Base-by-base conservation (phyloP, 2,113 vertebrate species). In the Barbus barbus region DNA sequence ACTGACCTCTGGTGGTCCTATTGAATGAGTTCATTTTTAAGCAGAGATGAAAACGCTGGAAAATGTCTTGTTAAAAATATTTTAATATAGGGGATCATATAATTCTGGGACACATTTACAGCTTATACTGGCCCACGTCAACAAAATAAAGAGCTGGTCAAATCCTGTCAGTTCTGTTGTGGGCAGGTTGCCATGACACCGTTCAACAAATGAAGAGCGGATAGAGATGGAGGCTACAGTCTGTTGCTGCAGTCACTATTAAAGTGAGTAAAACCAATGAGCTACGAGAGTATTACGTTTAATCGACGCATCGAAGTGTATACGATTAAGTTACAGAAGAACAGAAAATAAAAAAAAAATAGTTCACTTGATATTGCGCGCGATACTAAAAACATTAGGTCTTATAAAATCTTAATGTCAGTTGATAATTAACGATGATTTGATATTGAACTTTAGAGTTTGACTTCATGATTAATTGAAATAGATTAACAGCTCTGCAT, bases 191-290 rank as follows among this genome's bases (percentile, higher is more conserved):
- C 58, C n/a, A n/a, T 78, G 77, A 44, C 77, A 26, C 5, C 24
- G 36, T 60, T 26, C 9, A 78, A 78, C 77, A 61, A 58, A 56
- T 9, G 31, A 77, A 77, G 51, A 13, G 26, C 46, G 51, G 9
- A 28, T 1, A 36, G 33, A 61, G 7, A 78, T 61, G 56, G 53
- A 78, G n/a, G n/a, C n/a, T 38, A 60, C 31, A 3, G 24, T 20
- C 14, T 75, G 8, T 51, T 51, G 46, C 26, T 53, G n/a, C 22
- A 78, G 56, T 41, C 22, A 13, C 11, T n/a, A 77, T 56, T 56
- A 58, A 77, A 58, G 51, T 58, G 3, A 77, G 75, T 77, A 77
- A 33, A 77, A 56, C 13, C 18, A 53, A n/a, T n/a, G 6, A 77
- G n/a, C 51, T n/a, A n/a, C 13, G 0, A 76, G 14, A 22, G 13